Conservation (phyloP, 2,113 vertebrate species). For the Lipophrys pholis region DNA sequence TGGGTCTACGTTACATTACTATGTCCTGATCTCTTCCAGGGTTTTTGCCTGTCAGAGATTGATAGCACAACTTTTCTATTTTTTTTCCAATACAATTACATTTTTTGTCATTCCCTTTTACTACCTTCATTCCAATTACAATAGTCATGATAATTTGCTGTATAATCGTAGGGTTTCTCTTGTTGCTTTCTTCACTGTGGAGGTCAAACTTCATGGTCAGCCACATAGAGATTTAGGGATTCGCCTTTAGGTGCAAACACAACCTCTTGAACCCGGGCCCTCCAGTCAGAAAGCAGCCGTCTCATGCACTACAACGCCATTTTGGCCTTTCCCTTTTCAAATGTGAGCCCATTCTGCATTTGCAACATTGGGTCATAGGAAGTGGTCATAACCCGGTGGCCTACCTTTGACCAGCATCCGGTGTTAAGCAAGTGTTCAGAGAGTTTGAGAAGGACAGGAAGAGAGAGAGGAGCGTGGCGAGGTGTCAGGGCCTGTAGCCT, state of each 20-base stretch:
- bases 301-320: conserved; percentile 35
- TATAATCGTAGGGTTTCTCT: not conserved
- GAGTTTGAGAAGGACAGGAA: conserved; percentile 48
- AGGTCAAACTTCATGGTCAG: conserved; percentile 24
- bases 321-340: conserved; percentile 65
- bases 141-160: conserved; percentile 18
- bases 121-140: conserved; percentile 19
- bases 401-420: conserved; percentile 55
- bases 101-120: conserved; percentile 5
- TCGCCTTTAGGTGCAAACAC: conserved; percentile 19
- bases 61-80: not conserved
- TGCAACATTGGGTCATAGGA: conserved; percentile 66
- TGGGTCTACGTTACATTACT: conserved; percentile 21
- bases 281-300: conserved; percentile 43
- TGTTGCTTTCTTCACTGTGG: not conserved
- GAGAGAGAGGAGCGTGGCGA: conserved; percentile 62
- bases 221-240: not conserved
- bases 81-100: not conserved
- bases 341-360: conserved; percentile 18
- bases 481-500: conserved; percentile 59
- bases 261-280: conserved; percentile 55
- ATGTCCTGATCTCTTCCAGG: conserved; percentile 23
- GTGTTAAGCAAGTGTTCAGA: conserved; percentile 49
- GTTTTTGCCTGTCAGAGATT: conserved; percentile 31
- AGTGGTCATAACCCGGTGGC: conserved; percentile 56